A percentile compares a stretch with the other conserved stretches of the same genome.
phyloP scores from a whole-genome alignment of 2,797 vertebrate species.

The Enteromius fasciolatus region DNA sequence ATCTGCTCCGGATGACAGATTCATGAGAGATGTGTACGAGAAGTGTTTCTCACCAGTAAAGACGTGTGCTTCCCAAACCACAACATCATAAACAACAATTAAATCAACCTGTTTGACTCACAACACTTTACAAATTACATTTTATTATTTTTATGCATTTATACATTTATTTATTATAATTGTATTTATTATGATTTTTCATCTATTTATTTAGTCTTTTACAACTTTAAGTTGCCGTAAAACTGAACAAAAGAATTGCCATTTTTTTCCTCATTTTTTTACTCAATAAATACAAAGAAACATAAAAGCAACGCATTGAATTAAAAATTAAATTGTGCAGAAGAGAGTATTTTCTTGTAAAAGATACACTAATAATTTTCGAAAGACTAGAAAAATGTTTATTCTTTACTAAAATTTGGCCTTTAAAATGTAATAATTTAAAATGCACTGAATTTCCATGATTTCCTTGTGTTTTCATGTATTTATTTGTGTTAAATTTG shows the following conservation, averaged over 20 bases:
- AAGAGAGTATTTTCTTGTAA: background rate
- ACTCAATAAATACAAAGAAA: background rate
- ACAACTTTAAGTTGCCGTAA: background rate
- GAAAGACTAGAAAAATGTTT: too few species aligned
- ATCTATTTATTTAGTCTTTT: too few species aligned
- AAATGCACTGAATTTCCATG: too few species aligned
- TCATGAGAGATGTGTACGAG: conserved; percentile 58
- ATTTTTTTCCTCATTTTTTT: background rate
- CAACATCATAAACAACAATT: background rate
- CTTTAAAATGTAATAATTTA: too few species aligned
- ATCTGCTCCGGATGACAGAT: conserved; percentile 41
- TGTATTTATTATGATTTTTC: background rate
- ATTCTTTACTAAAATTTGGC: too few species aligned
- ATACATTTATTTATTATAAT: background rate
- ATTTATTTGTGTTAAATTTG: too few species aligned
- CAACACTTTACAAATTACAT: background rate
- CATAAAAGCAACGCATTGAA: background rate
- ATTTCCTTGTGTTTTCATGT: too few species aligned
- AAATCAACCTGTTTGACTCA: background rate
- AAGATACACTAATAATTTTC: background rate
- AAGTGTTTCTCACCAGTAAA: conserved; percentile 51
- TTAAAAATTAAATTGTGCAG: background rate
- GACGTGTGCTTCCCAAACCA: conserved; percentile 47
- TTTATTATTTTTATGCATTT: background rate
- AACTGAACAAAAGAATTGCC: background rate